phyloP scores from a whole-genome alignment of 2,113 vertebrate species.

The Rattus rattus region DNA sequence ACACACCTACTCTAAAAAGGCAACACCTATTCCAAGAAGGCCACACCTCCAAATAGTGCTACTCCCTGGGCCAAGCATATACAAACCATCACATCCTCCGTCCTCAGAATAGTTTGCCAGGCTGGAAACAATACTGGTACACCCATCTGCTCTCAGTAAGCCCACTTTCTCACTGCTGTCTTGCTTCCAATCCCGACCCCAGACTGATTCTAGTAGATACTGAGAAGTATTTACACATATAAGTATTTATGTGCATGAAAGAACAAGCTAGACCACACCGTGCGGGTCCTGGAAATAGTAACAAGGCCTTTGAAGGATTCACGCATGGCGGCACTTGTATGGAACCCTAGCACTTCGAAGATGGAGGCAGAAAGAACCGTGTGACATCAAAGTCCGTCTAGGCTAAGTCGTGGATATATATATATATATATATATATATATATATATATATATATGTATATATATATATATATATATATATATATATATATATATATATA shows the following conservation, averaged over 20 bases:
- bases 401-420: background rate
- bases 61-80: too few species aligned
- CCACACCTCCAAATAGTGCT: too few species aligned
- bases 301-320: background rate
- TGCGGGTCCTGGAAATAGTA: background rate
- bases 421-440: background rate
- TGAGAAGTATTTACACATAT: background rate
- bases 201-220: background rate
- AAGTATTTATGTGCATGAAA: slow-evolving; percentile 14
- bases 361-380: background rate
- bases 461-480: background rate
- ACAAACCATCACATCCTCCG: too few species aligned
- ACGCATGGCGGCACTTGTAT: background rate
- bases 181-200: background rate
- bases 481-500: background rate
- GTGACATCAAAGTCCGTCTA: background rate
- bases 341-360: background rate
- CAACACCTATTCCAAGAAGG: too few species aligned
- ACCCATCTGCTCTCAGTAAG: background rate
- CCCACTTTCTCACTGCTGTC: background rate
- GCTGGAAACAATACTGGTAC: background rate
- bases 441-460: background rate
- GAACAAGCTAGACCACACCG: background rate
- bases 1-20: too few species aligned
- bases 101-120: background rate